Evolutionary conservation across 2,113 vertebrate genomes (phyloP).

Genomic region (Pituophis catenifer): DNA sequence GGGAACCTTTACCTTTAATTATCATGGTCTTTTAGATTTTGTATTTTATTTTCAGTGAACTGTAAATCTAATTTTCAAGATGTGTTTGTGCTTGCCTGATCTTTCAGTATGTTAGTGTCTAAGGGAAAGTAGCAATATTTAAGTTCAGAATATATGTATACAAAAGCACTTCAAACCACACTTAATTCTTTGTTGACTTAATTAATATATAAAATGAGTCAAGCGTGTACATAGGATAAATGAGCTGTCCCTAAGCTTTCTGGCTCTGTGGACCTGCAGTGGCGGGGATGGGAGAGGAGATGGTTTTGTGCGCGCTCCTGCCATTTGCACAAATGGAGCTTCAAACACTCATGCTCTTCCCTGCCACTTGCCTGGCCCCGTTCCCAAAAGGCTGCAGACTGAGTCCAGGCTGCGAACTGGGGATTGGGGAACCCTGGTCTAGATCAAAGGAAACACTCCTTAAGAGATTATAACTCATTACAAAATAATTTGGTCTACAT

Average conservation of each 20-base stretch:
- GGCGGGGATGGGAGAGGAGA: not conserved
- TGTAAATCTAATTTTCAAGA: not conserved
- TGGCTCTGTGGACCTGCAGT: not conserved
- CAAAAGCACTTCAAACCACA: not conserved
- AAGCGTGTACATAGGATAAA: not conserved
- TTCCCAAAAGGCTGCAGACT: not conserved
- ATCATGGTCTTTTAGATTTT: not conserved
- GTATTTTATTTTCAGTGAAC: not conserved
- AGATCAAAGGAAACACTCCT: not conserved
- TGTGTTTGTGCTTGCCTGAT: not conserved
- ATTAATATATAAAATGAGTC: not conserved
- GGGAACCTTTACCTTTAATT: not conserved
- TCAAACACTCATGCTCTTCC: not conserved
- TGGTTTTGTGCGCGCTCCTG: not conserved
- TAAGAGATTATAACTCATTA: not conserved
- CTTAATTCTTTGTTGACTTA: not conserved
- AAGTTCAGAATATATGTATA: not conserved
- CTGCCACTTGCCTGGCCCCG: not conserved
- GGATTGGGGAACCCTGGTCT: not conserved
- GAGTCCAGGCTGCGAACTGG: not conserved
- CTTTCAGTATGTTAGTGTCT: not conserved
- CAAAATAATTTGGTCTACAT: not conserved
- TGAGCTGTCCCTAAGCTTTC: not conserved
- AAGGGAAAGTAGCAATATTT: not conserved
- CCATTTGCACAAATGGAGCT: not conserved